These are phyloP conservation scores for Heliconius ismenius DNA, from an alignment of 2,888 invertebrate species.

Conservation along the genomic window DNA sequence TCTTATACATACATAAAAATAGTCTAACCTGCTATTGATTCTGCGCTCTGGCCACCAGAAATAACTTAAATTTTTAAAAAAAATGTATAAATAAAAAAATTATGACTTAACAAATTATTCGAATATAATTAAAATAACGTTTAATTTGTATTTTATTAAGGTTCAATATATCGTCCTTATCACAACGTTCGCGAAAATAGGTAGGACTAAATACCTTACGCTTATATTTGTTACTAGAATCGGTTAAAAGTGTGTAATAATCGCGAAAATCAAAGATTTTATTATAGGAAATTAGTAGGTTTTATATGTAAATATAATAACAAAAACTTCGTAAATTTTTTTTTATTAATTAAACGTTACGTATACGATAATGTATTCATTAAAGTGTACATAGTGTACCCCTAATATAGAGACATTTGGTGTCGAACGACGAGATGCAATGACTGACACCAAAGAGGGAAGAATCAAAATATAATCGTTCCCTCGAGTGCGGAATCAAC, in stretches of 20 bases:
- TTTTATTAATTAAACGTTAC: too few species aligned
- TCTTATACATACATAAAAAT: background rate
- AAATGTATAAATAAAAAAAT: background rate
- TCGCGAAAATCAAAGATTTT: too few species aligned
- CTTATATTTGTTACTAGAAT: too few species aligned
- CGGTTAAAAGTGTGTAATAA: too few species aligned
- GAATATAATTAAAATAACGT: background rate
- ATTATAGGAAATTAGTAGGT: background rate
- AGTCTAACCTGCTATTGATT: background rate
- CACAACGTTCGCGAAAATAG: conserved; percentile 8
- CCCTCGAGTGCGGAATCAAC: background rate
- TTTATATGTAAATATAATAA: too few species aligned
- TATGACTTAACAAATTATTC: background rate
- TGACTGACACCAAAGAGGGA: too few species aligned
- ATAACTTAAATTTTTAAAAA: background rate
- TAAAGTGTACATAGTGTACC: too few species aligned
- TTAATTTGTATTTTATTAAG: conserved; percentile 1
- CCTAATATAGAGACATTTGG: too few species aligned
- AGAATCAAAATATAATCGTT: background rate
- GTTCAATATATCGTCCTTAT: conserved; percentile 11
- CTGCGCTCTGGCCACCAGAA: too few species aligned
- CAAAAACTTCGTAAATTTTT: too few species aligned
- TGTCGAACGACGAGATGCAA: too few species aligned
- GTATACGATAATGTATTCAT: too few species aligned
- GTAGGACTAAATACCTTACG: background rate